A percentile compares a stretch with the other conserved stretches of the same genome.
Evolutionary conservation across 2,797 vertebrate genomes (phyloP).

Genomic region (Rhinogobio ventralis): DNA sequence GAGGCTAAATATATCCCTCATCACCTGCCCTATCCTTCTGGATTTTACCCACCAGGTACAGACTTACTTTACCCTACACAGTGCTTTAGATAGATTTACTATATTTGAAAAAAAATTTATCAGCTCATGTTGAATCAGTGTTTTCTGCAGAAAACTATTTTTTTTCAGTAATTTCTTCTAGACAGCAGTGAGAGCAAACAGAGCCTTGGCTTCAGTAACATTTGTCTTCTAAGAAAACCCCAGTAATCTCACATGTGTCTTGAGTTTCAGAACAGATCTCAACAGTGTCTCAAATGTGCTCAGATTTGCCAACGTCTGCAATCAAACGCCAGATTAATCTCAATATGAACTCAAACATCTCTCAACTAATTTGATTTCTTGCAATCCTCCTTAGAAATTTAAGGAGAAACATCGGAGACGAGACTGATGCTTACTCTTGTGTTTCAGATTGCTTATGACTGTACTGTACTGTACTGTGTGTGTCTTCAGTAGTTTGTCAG

Average conservation of each 20-base stretch:
- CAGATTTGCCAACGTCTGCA: background rate
- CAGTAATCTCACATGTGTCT: background rate
- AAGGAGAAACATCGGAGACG: background rate
- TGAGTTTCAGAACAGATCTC: background rate
- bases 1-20: constrained; percentile 67
- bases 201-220: background rate
- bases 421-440: background rate
- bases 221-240: background rate
- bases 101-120: background rate
- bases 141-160: background rate
- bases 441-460: background rate
- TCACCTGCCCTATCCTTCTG: constrained; percentile 70
- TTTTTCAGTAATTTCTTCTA: background rate
- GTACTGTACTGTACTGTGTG: background rate
- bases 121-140: background rate
- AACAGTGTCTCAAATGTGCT: background rate
- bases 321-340: background rate
- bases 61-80: background rate
- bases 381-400: background rate
- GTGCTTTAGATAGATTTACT: background rate
- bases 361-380: background rate
- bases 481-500: constrained; percentile 55
- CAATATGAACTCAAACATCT: background rate
- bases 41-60: constrained; percentile 79
- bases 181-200: background rate